Evolutionary conservation across 2,113 vertebrate genomes (phyloP).

Genomic region (Centropus bengalensis): DNA sequence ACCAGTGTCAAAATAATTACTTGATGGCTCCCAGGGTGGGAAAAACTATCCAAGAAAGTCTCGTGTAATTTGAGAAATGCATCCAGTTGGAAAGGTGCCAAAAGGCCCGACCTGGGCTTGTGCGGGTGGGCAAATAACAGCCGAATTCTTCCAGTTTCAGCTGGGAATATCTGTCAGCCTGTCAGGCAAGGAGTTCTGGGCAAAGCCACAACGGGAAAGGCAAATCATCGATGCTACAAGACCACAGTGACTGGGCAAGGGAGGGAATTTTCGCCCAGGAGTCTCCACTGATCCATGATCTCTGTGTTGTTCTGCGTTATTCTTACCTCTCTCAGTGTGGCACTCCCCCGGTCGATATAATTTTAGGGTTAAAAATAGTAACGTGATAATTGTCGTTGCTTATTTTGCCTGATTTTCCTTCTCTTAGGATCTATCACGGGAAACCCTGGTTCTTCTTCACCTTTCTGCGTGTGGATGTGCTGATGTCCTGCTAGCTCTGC

Average conservation of each 20-base stretch:
- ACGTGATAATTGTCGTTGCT: background rate
- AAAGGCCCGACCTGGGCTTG: constrained; percentile 44
- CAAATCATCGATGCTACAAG: constrained; percentile 48
- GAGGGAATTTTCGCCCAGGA: background rate
- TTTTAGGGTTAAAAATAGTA: background rate
- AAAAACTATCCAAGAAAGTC: constrained; percentile 49
- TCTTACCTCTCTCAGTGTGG: background rate
- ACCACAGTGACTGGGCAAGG: constrained; percentile 41
- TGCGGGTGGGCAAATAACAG: constrained; percentile 37
- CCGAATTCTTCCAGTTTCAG: constrained; percentile 44
- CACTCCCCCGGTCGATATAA: background rate
- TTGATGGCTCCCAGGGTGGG: constrained; percentile 19
- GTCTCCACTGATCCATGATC: constrained; percentile 4
- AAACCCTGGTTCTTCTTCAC: background rate
- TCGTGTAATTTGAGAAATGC: constrained; percentile 43
- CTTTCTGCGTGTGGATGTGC: background rate
- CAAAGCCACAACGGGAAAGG: constrained; percentile 49
- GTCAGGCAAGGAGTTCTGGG: constrained; percentile 38
- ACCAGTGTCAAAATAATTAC: background rate
- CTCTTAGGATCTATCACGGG: too few relatives aligned
- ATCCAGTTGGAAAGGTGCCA: constrained; percentile 39
- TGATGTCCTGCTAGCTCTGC: background rate
- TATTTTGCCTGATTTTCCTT: background rate
- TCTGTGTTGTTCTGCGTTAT: too few relatives aligned
- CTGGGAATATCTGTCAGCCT: constrained; percentile 37